A percentile compares a stretch with the other conserved stretches of the same genome.
phyloP scores from a whole-genome alignment of 2,113 vertebrate species.

The Zosterops pallidus region DNA sequence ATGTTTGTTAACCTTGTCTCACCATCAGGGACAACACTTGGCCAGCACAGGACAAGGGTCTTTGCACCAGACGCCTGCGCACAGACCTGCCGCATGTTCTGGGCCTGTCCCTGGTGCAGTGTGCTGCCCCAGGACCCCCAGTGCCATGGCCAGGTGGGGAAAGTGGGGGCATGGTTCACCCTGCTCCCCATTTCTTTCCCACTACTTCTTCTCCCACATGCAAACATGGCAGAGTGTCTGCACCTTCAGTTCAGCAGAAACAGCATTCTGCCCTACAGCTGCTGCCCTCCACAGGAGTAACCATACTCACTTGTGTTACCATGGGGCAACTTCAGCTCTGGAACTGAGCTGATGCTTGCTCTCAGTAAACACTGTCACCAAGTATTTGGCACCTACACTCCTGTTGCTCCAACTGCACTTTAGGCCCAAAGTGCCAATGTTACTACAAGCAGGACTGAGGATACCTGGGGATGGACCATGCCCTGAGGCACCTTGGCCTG shows the following conservation, averaged over 20 bases:
- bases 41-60: not conserved
- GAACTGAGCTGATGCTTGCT: not conserved
- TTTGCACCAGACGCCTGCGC: not conserved
- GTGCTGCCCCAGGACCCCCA: not conserved
- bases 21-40: not conserved
- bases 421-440: rapidly evolving
- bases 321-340: not conserved
- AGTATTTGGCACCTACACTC: not conserved
- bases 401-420: not conserved
- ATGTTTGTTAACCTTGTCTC: slow-evolving; percentile 31
- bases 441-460: not conserved
- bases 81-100: not conserved
- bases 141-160: not conserved
- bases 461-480: not conserved
- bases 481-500: not conserved
- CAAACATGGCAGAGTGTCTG: not conserved
- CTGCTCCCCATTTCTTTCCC: not conserved
- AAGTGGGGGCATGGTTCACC: not conserved
- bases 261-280: not conserved
- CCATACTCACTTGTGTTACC: no score
- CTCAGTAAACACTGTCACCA: not conserved
- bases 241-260: not conserved
- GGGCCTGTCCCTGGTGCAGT: not conserved
- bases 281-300: not conserved
- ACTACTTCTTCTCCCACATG: not conserved